These are phyloP conservation scores for Heliconius cydno DNA, from an alignment of 2,888 invertebrate species.

Conservation along the genomic window DNA sequence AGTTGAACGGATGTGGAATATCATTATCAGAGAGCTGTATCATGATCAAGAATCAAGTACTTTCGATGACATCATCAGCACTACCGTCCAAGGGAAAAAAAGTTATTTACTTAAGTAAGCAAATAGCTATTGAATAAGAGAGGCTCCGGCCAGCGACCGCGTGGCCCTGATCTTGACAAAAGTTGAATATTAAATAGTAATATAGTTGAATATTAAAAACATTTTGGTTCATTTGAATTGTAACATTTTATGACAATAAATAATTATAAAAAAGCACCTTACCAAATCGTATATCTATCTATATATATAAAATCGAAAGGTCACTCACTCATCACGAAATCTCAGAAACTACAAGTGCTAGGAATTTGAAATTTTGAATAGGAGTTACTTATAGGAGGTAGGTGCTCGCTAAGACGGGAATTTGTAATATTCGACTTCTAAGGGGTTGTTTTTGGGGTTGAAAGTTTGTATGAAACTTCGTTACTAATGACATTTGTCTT, in stretches of 20 bases:
- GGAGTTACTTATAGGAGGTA: no score
- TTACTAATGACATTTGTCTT: no score
- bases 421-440: no score
- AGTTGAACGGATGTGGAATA: slow-evolving; percentile 37
- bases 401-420: no score
- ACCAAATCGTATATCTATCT: background rate
- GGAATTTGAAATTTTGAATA: no score
- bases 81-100: slow-evolving; percentile 66
- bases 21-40: slow-evolving; percentile 34
- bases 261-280: background rate
- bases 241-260: background rate
- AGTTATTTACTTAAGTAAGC: slow-evolving; percentile 58
- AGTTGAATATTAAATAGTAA: slow-evolving; percentile 37
- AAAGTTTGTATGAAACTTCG: no score
- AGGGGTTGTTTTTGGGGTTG: no score
- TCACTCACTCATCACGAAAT: no score
- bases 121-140: slow-evolving; percentile 63
- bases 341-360: no score
- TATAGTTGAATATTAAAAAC: slow-evolving; percentile 35
- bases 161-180: slow-evolving; percentile 77
- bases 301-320: no score
- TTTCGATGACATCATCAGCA: slow-evolving; percentile 75
- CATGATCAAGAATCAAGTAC: slow-evolving; percentile 30
- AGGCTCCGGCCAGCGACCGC: slow-evolving; percentile 68
- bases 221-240: background rate